Evolutionary conservation across 2,888 invertebrate genomes (phyloP).

Genomic region (Brachylomia viminalis): DNA sequence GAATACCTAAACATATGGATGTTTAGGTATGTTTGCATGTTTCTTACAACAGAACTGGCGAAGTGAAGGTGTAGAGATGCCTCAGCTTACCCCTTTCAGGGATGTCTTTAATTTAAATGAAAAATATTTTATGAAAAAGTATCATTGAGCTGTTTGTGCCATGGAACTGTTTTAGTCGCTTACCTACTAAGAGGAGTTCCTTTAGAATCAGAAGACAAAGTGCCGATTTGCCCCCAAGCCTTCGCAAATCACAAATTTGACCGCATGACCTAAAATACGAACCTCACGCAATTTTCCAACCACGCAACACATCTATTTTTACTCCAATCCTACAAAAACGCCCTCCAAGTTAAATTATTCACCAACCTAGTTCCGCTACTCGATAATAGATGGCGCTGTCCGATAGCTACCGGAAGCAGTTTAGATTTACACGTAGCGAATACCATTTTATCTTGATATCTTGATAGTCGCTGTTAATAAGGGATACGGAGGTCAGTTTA

Average conservation of each 20-base stretch:
- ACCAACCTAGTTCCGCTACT: conserved; percentile 70
- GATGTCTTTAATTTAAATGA: too few species aligned
- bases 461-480: conserved; percentile 35
- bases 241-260: conserved; percentile 8
- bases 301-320: conserved; percentile 27
- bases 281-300: conserved; percentile 30
- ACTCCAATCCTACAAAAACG: conserved; percentile 13
- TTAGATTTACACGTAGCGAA: conserved; percentile 69
- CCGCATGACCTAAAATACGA: conserved; percentile 38
- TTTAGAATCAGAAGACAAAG: neutral
- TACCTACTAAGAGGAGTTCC: too few species aligned
- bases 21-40: too few species aligned
- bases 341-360: conserved; percentile 49
- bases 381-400: conserved; percentile 71
- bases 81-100: too few species aligned
- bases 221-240: neutral
- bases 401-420: conserved; percentile 72
- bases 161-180: too few species aligned
- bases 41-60: too few species aligned
- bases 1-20: too few species aligned
- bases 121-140: too few species aligned
- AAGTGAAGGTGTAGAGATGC: too few species aligned
- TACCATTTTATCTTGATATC: conserved; percentile 68
- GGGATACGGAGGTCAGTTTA: conserved; percentile 54
- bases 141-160: too few species aligned